Evolutionary conservation across 2,113 vertebrate genomes (phyloP).

Genomic region (Brachyhypopomus gauderio): DNA sequence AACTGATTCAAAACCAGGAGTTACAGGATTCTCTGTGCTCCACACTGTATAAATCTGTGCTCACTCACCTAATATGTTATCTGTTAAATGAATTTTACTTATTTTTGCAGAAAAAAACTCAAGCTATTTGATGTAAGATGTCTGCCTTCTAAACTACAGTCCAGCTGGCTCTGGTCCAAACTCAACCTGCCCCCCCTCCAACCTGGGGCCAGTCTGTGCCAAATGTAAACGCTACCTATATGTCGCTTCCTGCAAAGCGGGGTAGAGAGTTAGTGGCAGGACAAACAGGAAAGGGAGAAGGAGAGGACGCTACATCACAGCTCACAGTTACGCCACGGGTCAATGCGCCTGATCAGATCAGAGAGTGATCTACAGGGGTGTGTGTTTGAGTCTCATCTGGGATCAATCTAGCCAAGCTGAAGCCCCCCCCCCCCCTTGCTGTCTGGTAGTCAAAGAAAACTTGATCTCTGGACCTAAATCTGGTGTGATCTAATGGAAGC

Average conservation of each 20-base stretch:
- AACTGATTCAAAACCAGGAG: too few relatives aligned
- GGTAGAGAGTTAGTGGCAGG: neutral
- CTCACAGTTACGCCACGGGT: neutral
- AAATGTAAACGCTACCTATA: conserved; percentile 35
- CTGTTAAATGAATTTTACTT: too few relatives aligned
- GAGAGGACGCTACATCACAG: neutral
- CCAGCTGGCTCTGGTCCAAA: neutral
- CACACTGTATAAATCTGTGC: too few relatives aligned
- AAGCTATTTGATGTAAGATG: neutral
- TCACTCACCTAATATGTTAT: too few relatives aligned
- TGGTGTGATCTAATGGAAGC: conserved; percentile 53
- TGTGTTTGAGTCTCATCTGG: conserved; percentile 64
- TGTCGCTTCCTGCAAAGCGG: conserved; percentile 29
- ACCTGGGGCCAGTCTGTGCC: conserved; percentile 27
- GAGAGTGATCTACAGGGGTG: conserved; percentile 54
- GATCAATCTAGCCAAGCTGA: conserved; percentile 64
- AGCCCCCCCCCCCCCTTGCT: conserved; percentile 47
- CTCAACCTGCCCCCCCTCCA: neutral
- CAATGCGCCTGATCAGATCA: conserved; percentile 50
- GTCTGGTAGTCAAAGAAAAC: conserved; percentile 40
- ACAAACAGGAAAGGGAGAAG: neutral
- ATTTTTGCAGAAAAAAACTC: neutral
- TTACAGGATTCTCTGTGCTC: too few relatives aligned
- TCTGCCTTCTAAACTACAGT: neutral
- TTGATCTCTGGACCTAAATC: conserved; percentile 49